Evolutionary conservation across 2,113 vertebrate genomes (phyloP).

Genomic region (Rhadina sibilatrix): DNA sequence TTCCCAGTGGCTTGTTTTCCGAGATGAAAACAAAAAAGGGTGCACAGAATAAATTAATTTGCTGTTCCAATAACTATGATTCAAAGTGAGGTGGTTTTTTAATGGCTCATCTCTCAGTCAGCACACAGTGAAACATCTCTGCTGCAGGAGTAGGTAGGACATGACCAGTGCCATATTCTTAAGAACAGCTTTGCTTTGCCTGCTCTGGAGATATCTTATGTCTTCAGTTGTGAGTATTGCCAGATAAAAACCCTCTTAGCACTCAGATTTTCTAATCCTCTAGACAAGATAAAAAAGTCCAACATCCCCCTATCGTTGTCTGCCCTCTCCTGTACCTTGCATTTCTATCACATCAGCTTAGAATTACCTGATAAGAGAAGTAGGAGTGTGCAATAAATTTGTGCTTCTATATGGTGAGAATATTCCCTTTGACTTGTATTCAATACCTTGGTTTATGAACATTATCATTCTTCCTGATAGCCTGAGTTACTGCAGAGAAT

Average conservation of each 20-base stretch:
- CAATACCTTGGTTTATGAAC: neutral
- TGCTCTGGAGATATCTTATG: neutral
- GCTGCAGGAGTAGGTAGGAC: neutral
- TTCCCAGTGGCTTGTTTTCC: neutral
- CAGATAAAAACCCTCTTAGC: neutral
- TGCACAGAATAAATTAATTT: neutral
- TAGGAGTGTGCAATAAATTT: neutral
- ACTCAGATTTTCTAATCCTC: conserved; percentile 9
- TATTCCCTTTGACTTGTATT: conserved; percentile 19
- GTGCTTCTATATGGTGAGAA: neutral
- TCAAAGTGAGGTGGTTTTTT: neutral
- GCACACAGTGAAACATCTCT: neutral
- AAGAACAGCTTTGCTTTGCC: neutral
- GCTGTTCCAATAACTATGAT: neutral
- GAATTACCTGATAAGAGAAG: neutral
- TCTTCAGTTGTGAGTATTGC: neutral
- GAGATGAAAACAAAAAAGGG: neutral
- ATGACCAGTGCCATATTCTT: neutral
- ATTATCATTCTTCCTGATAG: neutral
- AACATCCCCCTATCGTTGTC: neutral
- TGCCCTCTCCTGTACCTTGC: neutral
- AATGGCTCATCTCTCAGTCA: neutral
- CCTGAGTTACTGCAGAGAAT: neutral
- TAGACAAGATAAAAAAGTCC: neutral
- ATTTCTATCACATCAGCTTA: neutral